phyloP scores from a whole-genome alignment of 2,113 vertebrate species.

The Megatriorchis doriae region DNA sequence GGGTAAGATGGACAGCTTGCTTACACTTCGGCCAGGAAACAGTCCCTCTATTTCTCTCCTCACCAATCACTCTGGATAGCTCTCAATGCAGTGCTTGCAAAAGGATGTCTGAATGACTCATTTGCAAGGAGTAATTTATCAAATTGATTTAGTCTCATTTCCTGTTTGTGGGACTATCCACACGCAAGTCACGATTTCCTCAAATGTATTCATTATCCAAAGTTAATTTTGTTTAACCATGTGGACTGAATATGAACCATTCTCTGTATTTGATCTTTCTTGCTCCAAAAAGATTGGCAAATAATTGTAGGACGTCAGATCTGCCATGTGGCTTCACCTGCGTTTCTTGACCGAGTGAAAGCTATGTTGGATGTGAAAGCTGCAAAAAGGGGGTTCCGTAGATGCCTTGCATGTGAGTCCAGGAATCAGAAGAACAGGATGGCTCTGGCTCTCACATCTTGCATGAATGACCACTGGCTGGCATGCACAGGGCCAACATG shows the following conservation, averaged over 20 bases:
- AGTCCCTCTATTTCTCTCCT: neutral
- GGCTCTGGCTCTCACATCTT: neutral
- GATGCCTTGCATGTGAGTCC: neutral
- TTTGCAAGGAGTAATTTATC: constrained; percentile 19
- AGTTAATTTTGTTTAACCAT: constrained; percentile 16
- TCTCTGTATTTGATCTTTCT: neutral
- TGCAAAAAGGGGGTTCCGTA: neutral
- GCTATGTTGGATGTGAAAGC: neutral
- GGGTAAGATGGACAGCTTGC: neutral
- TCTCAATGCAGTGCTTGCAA: neutral
- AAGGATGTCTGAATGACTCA: neutral
- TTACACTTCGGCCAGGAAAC: neutral
- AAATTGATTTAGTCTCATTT: constrained; percentile 32
- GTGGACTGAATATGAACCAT: neutral
- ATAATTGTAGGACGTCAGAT: neutral
- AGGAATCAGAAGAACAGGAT: neutral
- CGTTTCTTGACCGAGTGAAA: neutral
- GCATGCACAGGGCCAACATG: neutral
- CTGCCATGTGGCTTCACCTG: neutral
- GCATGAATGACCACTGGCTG: neutral
- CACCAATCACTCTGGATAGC: neutral
- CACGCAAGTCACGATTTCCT: constrained; percentile 17
- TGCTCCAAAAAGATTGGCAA: neutral
- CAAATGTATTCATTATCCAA: neutral
- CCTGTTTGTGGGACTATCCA: neutral